phyloP scores from a whole-genome alignment of 1,140 invertebrate genomes.

The Thaumetopoea pityocampa region DNA sequence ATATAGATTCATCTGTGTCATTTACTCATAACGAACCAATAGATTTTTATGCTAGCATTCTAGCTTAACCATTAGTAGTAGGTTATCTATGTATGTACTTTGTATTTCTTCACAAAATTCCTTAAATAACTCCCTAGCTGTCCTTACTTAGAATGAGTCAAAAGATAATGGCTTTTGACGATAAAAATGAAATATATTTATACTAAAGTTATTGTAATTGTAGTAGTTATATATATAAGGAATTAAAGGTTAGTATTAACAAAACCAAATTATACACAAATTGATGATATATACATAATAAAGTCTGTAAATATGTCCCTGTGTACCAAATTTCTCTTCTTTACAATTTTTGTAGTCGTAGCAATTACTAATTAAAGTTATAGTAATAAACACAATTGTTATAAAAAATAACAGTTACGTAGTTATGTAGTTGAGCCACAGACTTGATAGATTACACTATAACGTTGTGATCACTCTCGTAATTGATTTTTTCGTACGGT shows the following conservation, averaged over 20 bases:
- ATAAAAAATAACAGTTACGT: constrained; percentile 6
- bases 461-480: too few species aligned
- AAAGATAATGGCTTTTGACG: constrained; percentile 52
- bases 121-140: constrained; percentile 35
- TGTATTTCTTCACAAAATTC: constrained; percentile 36
- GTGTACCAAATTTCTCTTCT: constrained; percentile 72
- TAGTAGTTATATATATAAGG: constrained; percentile 51
- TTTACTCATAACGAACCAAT: constrained; percentile 4
- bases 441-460: constrained; percentile 10
- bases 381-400: constrained; percentile 11
- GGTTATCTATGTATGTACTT: constrained; percentile 40
- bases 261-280: constrained; percentile 69
- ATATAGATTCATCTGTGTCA: constrained; percentile 20
- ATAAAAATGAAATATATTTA: constrained; percentile 55
- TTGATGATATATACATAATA: constrained; percentile 60
- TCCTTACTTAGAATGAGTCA: constrained; percentile 39
- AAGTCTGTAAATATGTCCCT: constrained; percentile 65
- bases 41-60: constrained; percentile 8
- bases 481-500: too few species aligned
- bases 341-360: constrained; percentile 70
- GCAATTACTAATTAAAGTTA: constrained; percentile 34
- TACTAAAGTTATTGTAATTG: constrained; percentile 68
- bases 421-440: constrained; percentile 10
- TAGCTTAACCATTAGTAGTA: constrained; percentile 15
- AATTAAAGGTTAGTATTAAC: constrained; percentile 43